Evolutionary conservation across 2,888 invertebrate genomes (phyloP).

Genomic region (Ectobius pallidus): DNA sequence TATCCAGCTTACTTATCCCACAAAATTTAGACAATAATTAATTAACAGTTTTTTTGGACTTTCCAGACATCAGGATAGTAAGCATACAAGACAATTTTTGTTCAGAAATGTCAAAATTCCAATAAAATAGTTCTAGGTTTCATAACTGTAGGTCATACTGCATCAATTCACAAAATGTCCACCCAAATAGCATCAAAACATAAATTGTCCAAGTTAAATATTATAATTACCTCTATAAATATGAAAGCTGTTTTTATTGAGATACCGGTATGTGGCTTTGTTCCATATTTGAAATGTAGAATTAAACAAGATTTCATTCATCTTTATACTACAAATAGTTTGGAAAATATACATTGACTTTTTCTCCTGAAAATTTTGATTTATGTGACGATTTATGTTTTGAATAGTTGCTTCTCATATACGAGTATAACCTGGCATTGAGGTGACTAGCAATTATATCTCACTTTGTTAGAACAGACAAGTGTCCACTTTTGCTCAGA

Average conservation of each 20-base stretch:
- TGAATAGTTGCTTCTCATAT: slow-evolving; percentile 1
- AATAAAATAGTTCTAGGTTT: neutral
- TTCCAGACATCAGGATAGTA: neutral
- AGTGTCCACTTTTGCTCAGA: too few species aligned
- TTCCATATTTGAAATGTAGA: too few species aligned
- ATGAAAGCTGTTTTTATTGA: neutral
- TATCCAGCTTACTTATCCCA: neutral
- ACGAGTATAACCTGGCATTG: too few species aligned
- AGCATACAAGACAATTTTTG: neutral
- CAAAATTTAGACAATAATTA: neutral
- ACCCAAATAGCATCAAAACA: neutral
- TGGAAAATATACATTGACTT: neutral
- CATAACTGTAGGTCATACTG: neutral
- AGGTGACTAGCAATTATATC: too few species aligned
- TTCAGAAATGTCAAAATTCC: too few species aligned
- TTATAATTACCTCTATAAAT: neutral
- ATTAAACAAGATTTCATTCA: neutral
- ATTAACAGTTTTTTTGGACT: neutral
- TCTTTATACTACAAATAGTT: neutral
- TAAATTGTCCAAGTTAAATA: neutral
- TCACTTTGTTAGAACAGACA: too few species aligned
- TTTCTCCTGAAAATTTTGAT: neutral
- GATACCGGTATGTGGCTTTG: neutral
- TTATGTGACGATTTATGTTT: neutral
- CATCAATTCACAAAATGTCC: neutral